Percentiles rank a stretch among this genome's conserved stretches.
phyloP scores from a whole-genome alignment of 2,888 invertebrate species.

The Agrotis segetum region DNA sequence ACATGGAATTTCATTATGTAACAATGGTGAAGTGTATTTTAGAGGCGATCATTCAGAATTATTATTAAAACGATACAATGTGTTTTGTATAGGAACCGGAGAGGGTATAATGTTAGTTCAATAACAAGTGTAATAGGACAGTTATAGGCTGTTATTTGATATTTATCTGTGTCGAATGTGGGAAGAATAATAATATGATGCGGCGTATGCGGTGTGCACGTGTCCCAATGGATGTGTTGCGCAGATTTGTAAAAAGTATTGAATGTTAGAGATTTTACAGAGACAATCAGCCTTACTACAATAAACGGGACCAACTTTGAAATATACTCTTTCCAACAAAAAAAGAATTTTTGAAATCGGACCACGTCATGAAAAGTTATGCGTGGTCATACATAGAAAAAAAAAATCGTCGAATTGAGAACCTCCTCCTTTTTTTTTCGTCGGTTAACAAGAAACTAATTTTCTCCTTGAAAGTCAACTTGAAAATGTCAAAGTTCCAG shows the following conservation, averaged over 20 bases:
- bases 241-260: constrained; percentile 6
- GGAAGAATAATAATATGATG: constrained; percentile 57
- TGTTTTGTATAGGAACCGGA: constrained; percentile 36
- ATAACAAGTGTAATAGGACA: constrained; percentile 59
- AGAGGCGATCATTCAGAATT: not conserved
- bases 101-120: constrained; percentile 50
- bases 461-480: no score
- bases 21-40: constrained; percentile 90
- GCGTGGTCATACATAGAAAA: no score
- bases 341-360: no score
- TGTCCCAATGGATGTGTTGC: not conserved
- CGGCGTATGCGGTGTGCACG: constrained; percentile 41
- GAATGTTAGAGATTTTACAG: not conserved
- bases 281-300: no score
- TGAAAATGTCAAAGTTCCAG: no score
- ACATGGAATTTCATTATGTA: constrained; percentile 88
- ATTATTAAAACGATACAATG: constrained; percentile 7
- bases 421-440: no score
- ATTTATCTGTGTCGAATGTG: constrained; percentile 57
- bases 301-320: no score
- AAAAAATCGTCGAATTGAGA: no score
- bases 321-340: no score
- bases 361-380: no score
- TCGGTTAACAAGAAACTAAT: no score
- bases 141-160: constrained; percentile 58